Base-by-base conservation (phyloP, 92 coral and sea anemone species). In the Porites evermanni region DNA sequence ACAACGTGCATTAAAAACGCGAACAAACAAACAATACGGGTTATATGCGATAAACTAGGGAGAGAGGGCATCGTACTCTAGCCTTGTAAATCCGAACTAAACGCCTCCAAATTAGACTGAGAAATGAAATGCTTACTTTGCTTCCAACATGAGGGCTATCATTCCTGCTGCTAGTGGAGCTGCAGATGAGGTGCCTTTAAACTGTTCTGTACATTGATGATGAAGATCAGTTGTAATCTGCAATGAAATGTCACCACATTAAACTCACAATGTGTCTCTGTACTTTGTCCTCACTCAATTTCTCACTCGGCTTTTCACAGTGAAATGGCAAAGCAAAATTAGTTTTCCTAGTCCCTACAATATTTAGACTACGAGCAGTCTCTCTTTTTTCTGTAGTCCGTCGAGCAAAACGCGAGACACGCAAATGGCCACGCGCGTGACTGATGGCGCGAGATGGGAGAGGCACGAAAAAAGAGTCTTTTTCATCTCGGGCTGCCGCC, bases 91-190 rank as follows among this genome's bases (percentile, higher is more conserved):
- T 56, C 12, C 13, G 13, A 11, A 11, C 61, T 11, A 56, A 11
- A 8, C 12, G 4, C 13, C 17, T 11, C 1, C 61, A 56, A 2
- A 67, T 24, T 2, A 0, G 21, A 29, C 20, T 23, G 5, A 16
- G 10, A 8, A 13, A 58, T 3, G 16, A 53, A 38, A 3, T 50
- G 61, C 99, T 93, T 95, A 97, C 99, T 97, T 97, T 14, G 93
- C 92, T 67, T 97, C 98, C 16, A 97, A 82, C 89, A 93, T 72
- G 1, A 97, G 96, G 7, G 99, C 94, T 13, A 97, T 76, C 90
- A 97, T 88, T 9, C 99, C 99, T 16, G 99, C 99, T 16, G 99
- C 99, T 8, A 97, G 78, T 2, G 99, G 99, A 13, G 99, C 99
- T 7, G 99, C 98, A 1, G 99, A 97, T 4, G 99, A 97, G 2